Base-by-base conservation (phyloP, 2,113 vertebrate species). In the Melanostigma gelatinosum region DNA sequence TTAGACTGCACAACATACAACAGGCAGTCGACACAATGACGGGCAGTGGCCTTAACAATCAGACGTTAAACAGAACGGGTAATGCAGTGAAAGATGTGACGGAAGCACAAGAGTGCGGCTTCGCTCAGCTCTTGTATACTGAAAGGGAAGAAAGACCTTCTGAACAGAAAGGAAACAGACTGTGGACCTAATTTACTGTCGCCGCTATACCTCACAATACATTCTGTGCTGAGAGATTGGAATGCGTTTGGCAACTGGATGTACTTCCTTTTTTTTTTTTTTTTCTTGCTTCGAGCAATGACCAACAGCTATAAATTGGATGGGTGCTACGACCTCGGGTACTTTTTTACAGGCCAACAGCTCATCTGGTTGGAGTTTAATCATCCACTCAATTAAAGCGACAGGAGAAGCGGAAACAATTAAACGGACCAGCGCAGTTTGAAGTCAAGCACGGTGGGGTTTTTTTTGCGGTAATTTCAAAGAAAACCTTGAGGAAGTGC, bases 11-110 rank as follows among this genome's bases (percentile, higher is more conserved):
- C 78, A 73, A 77, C 79, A 70, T 38, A 61, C 62, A 29, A 78
- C 61, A 73, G 46, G 38, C 71, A 48, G 70, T 40, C 62, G 15
- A 74, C 67, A 84, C 85, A 88, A 87, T 64, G 83, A 83, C 55
- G 74, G 78, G 75, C 79, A 70, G 34, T 8, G 46, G 62, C 65
- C 58, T 34, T 60, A 44, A 80, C 75, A 65, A 75, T 71, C 72
- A 67, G 38, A 73, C 34, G 27, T 38, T 27, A 20, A 83, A 82
- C 32, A 38, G 13, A 77, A 48, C 11, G 64, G 61, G 20, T 10
- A 10, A n/a, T 10, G 78, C 58, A 67, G 38, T 12, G n/a, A 2
- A 4, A 50, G 54, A 77, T 16, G 1, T 1, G 22, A 72, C 15
- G 72, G 48, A 27, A 24, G 29, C 63, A 68, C 9, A 76, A 40